These are phyloP conservation scores for Mormyrops attenuatus DNA, from an alignment of 2,797 vertebrate species.

Conservation along the genomic window DNA sequence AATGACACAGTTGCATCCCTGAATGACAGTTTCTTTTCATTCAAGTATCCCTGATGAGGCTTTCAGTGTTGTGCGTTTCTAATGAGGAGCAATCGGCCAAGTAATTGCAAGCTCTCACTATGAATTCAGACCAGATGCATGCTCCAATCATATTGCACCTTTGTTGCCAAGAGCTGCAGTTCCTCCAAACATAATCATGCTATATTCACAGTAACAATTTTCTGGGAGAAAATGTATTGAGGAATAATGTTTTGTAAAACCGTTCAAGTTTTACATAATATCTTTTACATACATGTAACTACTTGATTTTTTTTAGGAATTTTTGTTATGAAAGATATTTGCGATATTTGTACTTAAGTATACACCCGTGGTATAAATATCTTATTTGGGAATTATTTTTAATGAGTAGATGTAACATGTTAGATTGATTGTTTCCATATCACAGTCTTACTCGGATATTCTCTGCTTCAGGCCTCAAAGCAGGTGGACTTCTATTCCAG, in stretches of 20 bases:
- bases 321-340: background rate
- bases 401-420: background rate
- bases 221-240: background rate
- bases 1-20: background rate
- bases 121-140: background rate
- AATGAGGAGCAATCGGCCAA: conserved; percentile 4
- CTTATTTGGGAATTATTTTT: background rate
- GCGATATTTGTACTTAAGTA: background rate
- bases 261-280: background rate
- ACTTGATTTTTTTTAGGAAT: background rate
- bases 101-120: background rate
- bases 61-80: background rate
- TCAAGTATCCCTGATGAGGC: conserved; percentile 1
- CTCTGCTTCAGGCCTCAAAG: background rate
- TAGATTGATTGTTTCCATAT: background rate
- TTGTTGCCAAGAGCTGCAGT: background rate
- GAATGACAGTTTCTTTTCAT: background rate
- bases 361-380: background rate
- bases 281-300: background rate
- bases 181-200: background rate
- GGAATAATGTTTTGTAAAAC: background rate
- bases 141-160: background rate
- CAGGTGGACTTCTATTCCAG: background rate
- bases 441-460: background rate
- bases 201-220: background rate